Evolutionary conservation across 2,888 invertebrate species (phyloP), one percentile per base, ranked within the genome.

Genomic region (Eupeodes luniger): DNA sequence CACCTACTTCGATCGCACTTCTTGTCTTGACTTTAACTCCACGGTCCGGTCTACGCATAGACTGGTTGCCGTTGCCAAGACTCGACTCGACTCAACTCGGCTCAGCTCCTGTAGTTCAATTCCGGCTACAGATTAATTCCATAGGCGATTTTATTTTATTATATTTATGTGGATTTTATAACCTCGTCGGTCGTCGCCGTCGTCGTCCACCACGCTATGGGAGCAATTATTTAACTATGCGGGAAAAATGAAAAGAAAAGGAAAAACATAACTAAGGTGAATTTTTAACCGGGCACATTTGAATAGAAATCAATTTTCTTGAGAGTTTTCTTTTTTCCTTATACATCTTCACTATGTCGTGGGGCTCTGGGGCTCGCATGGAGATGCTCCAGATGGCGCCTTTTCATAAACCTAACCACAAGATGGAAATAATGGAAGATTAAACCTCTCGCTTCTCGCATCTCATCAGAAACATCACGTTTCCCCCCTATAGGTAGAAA

Each of bases 91-190:
- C 1, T 36, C 53, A 2, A 2, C 1, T 27, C 27, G 27, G 27
- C 2, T 9, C 44, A n/a, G 61, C 69, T 69, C 47, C 79, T 61
- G 61, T 27, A 27, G 11, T 19, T 72, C 16, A 47, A 67, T 55
- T 64, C 40, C 14, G 40, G 72, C 61, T 55, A 75, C 76, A 77
- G 84, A 87, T 84, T 87, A 84, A 84, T 84, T 84, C 74, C 51
- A 80, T 55, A 81, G 83, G 80, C 79, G 61, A 87, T 87, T 67
- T 72, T 59, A 74, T 79, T 87, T 87, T 87, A 87, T 87, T 87
- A 72, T 47, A 55, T 51, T 51, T 53, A 83, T 87, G 77, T 87
- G 53, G 84, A 87, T 87, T 87, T 84, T 87, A 87, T 84, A 84
- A 87, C 84, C 84, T 67, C 80, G 80, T 27, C 27, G 2, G 80